These are phyloP conservation scores for Idaea straminata DNA, from an alignment of 2,888 invertebrate genomes.

Conservation along the genomic window DNA sequence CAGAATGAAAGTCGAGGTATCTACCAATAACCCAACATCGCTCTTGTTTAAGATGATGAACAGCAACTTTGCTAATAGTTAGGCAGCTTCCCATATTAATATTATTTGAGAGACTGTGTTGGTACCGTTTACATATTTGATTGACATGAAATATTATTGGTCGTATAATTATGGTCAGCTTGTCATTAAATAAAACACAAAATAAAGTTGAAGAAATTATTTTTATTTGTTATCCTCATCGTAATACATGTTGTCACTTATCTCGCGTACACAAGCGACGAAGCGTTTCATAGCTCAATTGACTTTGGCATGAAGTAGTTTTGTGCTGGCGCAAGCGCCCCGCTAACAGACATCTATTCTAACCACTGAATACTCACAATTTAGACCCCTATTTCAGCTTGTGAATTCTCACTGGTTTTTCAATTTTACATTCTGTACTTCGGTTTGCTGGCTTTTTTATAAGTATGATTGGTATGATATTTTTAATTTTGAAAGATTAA, in stretches of 20 bases:
- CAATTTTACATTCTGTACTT: background rate
- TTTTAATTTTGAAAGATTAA: no score
- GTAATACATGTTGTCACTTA: conserved; percentile 77
- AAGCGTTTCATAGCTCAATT: conserved; percentile 78
- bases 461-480: no score
- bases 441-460: background rate
- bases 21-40: no score
- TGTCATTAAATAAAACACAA: conserved; percentile 10
- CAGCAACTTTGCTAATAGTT: no score
- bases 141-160: no score
- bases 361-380: conserved; percentile 24
- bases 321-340: conserved; percentile 59
- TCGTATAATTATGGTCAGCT: no score
- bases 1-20: no score
- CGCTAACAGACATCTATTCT: conserved; percentile 22
- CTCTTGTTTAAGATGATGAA: no score
- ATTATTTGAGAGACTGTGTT: no score
- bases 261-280: conserved; percentile 75
- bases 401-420: conserved; percentile 18
- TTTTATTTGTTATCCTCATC: conserved; percentile 71
- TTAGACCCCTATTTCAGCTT: conserved; percentile 20
- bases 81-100: no score
- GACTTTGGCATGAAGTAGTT: conserved; percentile 78
- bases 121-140: no score
- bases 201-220: conserved; percentile 71